Base-by-base conservation (phyloP, 2,797 vertebrate species). In the Enteromius radiatus region DNA sequence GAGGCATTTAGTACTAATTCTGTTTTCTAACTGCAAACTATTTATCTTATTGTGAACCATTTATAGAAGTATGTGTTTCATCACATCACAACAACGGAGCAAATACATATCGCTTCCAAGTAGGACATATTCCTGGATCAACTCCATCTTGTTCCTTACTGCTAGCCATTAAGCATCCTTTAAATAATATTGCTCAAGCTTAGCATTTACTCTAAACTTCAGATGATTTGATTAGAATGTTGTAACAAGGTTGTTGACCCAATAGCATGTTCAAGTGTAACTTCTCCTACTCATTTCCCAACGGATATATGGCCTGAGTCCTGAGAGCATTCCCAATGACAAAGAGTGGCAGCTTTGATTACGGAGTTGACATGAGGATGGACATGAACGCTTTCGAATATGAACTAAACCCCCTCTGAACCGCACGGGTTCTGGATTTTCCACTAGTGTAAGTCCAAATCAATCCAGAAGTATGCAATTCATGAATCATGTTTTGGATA, bases 401-500 rank as follows among this genome's bases (percentile, higher is more conserved):
- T 4, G 23, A 45, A 73, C 45, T 21, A 52, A 45, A 79, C 82
- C 26, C 65, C 69, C 7, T 61, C 26, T 76, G 61, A 67, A 76
- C 68, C 47, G 12, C 19, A 67, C 17, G 38, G 26, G 23, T 69
- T 64, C 31, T 31, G 23, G 23, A 56, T 49, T 76, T 79, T 80
- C 76, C 36, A 49, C 61, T 61, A 54, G 8, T 49, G 12, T 69
- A 59, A 59, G n/a, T 38, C 33, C 17, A 76, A 81, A 43, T 14
- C 61, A 12, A 77, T 61, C 71, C 74, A 45, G 65, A 43, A 12
- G 9, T 21, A 76, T 47, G 43, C 70, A 23, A 84, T 63, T 41
- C 41, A 81, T 54, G 26, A 85, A 71, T 81, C 26, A 38, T 65
- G 67, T 47, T 79, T 56, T 75, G 71, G 64, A 61, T 33, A 47